These are phyloP conservation scores for Leucophenga montana DNA, from an alignment of 2,888 invertebrate species.

Conservation along the genomic window DNA sequence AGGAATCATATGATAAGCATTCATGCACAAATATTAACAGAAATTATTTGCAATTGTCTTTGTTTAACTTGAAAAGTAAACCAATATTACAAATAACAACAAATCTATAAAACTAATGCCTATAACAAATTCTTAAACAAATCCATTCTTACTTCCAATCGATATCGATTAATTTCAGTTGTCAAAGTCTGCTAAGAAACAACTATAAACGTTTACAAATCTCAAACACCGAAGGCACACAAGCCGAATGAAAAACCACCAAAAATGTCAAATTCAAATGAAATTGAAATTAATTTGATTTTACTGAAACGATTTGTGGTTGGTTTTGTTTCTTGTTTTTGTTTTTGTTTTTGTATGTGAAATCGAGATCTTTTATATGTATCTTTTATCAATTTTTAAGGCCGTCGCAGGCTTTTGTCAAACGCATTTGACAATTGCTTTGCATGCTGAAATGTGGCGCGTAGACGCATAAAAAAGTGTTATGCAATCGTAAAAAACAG, in stretches of 20 bases:
- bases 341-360: slow-evolving; percentile 30
- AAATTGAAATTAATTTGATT: slow-evolving; percentile 47
- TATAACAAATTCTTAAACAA: neutral
- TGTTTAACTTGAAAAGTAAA: no score
- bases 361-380: neutral
- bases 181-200: slow-evolving; percentile 37
- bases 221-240: slow-evolving; percentile 24
- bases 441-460: slow-evolving; percentile 41
- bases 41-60: no score
- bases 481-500: slow-evolving; percentile 41
- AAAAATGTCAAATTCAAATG: slow-evolving; percentile 45
- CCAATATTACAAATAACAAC: no score
- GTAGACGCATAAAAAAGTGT: slow-evolving; percentile 46
- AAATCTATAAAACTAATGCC: neutral
- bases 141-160: neutral
- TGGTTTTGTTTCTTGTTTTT: neutral
- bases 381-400: slow-evolving; percentile 45
- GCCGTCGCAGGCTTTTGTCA: slow-evolving; percentile 48
- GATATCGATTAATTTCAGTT: slow-evolving; percentile 46
- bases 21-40: no score
- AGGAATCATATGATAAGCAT: no score
- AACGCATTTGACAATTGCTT: slow-evolving; percentile 52
- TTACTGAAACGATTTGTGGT: slow-evolving; percentile 32
- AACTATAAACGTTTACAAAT: slow-evolving; percentile 30
- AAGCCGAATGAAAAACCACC: slow-evolving; percentile 30